Conservation (phyloP, 2,888 invertebrate species). For the Synergus gifuensis region DNA sequence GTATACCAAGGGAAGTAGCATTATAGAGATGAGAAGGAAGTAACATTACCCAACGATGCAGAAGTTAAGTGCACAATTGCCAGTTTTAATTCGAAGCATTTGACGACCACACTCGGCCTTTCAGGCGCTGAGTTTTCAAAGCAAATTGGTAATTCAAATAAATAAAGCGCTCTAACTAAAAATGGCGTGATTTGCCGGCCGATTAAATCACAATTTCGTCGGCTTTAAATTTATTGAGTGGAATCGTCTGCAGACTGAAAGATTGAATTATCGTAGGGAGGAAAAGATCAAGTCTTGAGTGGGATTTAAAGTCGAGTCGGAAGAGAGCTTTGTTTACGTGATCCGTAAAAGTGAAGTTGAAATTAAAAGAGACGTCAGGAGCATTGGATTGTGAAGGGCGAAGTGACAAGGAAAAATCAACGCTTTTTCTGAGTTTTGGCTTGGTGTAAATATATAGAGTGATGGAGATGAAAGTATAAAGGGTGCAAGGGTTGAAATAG, state of each 20-base stretch:
- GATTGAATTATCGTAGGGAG: no score
- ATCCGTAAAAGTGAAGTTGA: background rate
- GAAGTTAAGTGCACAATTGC: constrained; percentile 34
- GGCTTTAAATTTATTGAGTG: no score
- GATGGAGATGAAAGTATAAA: background rate
- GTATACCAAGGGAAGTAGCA: constrained; percentile 26
- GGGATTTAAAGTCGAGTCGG: no score
- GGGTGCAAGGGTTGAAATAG: constrained; percentile 10
- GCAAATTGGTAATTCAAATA: constrained; percentile 19
- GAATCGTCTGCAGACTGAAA: no score
- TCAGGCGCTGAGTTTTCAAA: constrained; percentile 6
- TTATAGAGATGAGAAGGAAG: constrained; percentile 42
- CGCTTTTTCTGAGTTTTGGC: background rate
- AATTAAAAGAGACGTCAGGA: background rate
- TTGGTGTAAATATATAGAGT: background rate
- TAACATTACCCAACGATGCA: constrained; percentile 29
- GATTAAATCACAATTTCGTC: background rate
- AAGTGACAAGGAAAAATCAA: no score
- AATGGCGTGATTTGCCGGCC: constrained; percentile 9
- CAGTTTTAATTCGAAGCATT: constrained; percentile 36
- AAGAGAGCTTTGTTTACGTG: background rate
- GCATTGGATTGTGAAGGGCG: background rate
- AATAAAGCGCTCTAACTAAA: background rate
- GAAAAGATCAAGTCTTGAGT: no score
- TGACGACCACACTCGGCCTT: constrained; percentile 4